These are phyloP conservation scores for Poeciliopsis paucimaculata DNA, from an alignment of 2,797 vertebrate genomes.

Conservation along the genomic window DNA sequence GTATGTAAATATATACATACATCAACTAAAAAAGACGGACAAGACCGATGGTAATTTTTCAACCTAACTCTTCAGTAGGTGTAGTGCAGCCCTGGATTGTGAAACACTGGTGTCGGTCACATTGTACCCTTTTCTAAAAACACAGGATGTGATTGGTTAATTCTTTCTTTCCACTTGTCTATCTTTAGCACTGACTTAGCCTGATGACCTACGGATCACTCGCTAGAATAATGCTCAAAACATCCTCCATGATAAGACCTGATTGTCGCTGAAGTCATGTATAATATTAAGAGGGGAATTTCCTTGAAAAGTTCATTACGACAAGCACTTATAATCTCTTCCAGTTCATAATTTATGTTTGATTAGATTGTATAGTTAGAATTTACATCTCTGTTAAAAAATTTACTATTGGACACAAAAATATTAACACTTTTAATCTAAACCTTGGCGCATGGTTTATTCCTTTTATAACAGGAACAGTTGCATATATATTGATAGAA, in stretches of 20 bases:
- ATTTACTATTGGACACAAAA: background rate
- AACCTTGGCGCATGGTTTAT: background rate
- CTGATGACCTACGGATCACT: constrained; percentile 30
- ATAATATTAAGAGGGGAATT: constrained; percentile 40
- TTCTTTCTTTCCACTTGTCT: constrained; percentile 41
- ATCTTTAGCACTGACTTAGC: constrained; percentile 43
- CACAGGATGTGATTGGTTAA: constrained; percentile 61
- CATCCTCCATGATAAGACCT: constrained; percentile 43
- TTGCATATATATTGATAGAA: background rate
- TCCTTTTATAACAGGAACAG: background rate
- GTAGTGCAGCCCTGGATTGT: constrained; percentile 40
- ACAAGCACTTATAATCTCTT: constrained; percentile 12
- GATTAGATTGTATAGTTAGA: background rate
- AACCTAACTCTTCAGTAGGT: background rate
- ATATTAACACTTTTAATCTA: background rate
- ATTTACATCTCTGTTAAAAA: background rate
- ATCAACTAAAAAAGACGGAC: background rate
- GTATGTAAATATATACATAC: background rate
- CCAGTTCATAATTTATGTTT: constrained; percentile 2
- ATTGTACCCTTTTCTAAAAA: constrained; percentile 61
- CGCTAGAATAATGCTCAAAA: constrained; percentile 35
- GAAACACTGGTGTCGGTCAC: constrained; percentile 53
- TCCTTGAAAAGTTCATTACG: constrained; percentile 22
- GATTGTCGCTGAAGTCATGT: constrained; percentile 12
- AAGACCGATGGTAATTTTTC: background rate